Base-by-base conservation (phyloP, 2,113 vertebrate species). In the Datnioides undecimradiatus region DNA sequence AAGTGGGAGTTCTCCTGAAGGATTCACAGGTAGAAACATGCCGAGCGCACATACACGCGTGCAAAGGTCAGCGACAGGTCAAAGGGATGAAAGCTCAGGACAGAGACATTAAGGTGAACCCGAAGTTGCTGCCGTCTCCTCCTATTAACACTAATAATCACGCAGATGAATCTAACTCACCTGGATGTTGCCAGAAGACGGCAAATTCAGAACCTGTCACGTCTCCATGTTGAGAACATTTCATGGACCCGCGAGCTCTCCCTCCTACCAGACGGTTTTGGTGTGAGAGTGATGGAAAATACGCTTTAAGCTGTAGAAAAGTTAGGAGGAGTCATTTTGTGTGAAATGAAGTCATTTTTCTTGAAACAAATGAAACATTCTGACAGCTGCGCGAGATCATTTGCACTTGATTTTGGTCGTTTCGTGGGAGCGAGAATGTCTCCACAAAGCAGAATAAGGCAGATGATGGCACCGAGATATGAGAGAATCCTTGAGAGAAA, bases 111-210 rank as follows among this genome's bases (percentile, higher is more conserved):
- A 74, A 82, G 3, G 13, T 33, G 33, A 67, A 33, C 5, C 68
- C 54, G 70, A 66, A 75, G 57, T 19, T 36, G 25, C n/a, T 21
- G 3, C 41, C 14, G 34, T 68, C 48, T 60, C 40, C 31, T 67
- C 27, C 40, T 40, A 23, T 77, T 70, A 23, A 62, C 60, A 49
- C 41, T 17, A 68, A 77, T 77, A 62, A 71, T 77, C 58, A 66
- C 10, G 33, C 55, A 60, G 17, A 54, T 62, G 7, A 52, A 31
- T 73, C 41, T 40, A 43, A 33, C 27, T 36, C 48, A 19, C 14
- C 1, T 4, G 14, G 41, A 40, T 63, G 4, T 25, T 31, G 12
- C 19, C 14, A 29, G n/a, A 45, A 29, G 45, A 66, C 17, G 43
- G 43, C 38, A 23, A n/a, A n/a, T n/a, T n/a, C 36, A 59, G 3